These are phyloP conservation scores for Malacoctenus gilli DNA, from an alignment of 2,797 vertebrate genomes.

Conservation along the genomic window DNA sequence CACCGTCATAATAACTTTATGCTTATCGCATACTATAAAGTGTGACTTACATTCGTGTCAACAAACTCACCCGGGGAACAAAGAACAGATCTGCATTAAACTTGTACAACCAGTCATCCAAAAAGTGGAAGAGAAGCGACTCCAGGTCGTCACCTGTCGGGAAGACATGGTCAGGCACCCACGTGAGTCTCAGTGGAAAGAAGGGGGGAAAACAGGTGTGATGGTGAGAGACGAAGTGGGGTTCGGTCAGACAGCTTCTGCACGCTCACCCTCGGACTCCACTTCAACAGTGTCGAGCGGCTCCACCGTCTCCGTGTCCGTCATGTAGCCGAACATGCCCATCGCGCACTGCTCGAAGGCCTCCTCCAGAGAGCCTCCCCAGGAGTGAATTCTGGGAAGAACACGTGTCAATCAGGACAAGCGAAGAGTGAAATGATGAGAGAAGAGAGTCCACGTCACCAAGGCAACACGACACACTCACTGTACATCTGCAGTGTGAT, in stretches of 20 bases:
- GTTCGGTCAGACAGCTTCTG: neutral
- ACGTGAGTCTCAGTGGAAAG: no score
- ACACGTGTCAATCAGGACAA: no score
- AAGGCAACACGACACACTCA: constrained; percentile 78
- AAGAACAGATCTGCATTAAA: constrained; percentile 96
- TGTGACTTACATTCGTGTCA: no score
- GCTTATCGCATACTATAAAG: no score
- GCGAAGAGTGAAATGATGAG: neutral
- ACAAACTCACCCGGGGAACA: constrained; percentile 90
- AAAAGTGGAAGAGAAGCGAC: constrained; percentile 94
- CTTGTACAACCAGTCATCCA: constrained; percentile 97
- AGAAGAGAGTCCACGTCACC: neutral
- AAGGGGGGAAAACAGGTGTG: neutral
- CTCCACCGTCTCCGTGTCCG: constrained; percentile 93
- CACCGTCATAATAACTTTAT: no score
- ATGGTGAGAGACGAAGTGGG: no score
- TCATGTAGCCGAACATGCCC: constrained; percentile 99
- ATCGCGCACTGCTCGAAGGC: constrained; percentile 96
- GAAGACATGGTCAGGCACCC: no score
- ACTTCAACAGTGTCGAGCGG: constrained; percentile 88
- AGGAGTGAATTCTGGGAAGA: constrained; percentile 89
- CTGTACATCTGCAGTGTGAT: constrained; percentile 99
- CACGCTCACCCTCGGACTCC: constrained; percentile 87
- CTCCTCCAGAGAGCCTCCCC: constrained; percentile 92
- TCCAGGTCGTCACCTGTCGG: constrained; percentile 89